Conservation (phyloP, 2,888 invertebrate genomes). For the Liposcelis brunnea region DNA sequence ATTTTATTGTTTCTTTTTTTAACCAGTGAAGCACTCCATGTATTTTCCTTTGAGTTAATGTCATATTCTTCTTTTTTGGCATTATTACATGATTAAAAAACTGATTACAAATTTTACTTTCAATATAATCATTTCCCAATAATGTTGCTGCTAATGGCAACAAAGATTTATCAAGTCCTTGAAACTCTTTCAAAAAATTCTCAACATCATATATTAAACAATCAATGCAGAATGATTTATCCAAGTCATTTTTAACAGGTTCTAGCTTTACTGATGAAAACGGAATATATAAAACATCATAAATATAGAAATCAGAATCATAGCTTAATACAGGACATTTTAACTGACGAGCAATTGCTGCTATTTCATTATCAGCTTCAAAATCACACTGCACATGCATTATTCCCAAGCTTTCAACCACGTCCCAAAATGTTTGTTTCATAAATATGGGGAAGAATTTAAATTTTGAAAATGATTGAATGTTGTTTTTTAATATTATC, state of each 20-base stretch:
- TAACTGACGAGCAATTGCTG: conserved; percentile 56
- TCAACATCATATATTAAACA: conserved; percentile 59
- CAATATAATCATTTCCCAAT: conserved; percentile 78
- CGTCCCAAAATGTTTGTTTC: conserved; percentile 54
- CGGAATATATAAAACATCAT: conserved; percentile 67
- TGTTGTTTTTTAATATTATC: conserved; percentile 20
- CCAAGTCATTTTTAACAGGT: conserved; percentile 16
- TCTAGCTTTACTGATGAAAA: conserved; percentile 44
- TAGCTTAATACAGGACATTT: conserved; percentile 77
- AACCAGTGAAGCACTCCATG: conserved; percentile 3
- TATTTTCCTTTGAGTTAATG: conserved; percentile 3
- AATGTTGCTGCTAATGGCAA: conserved; percentile 67
- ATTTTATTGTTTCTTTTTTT: background rate
- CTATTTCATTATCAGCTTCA: conserved; percentile 82
- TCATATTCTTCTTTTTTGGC: conserved; percentile 1
- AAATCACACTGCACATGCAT: conserved; percentile 56
- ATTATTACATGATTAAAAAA: conserved; percentile 1
- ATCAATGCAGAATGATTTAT: conserved; percentile 31
- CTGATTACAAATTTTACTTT: background rate
- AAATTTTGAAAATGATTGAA: conserved; percentile 14
- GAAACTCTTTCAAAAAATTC: conserved; percentile 45
- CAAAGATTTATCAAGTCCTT: conserved; percentile 43
- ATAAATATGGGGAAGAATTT: conserved; percentile 50
- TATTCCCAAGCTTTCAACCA: conserved; percentile 44
- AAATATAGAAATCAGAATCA: conserved; percentile 89